These are phyloP conservation scores for Mustela lutreola DNA, from an alignment of 2,113 vertebrate species.

Conservation along the genomic window DNA sequence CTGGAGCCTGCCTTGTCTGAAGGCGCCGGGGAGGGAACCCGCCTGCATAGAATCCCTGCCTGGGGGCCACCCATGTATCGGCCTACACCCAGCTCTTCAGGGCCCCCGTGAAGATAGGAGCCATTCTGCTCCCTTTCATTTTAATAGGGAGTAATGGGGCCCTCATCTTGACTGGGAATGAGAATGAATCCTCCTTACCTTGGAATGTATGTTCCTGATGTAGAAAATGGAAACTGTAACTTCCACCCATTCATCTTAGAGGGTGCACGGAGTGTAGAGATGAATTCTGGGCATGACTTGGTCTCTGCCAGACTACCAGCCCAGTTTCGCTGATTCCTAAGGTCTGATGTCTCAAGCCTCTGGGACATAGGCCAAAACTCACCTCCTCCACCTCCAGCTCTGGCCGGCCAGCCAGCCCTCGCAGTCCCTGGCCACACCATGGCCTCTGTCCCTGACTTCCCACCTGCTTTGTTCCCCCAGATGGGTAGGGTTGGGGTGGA, in stretches of 20 bases:
- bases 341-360: background rate
- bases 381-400: background rate
- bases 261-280: background rate
- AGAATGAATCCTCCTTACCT: background rate
- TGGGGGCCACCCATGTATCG: background rate
- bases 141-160: background rate
- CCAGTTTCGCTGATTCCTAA: background rate
- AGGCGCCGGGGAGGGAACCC: background rate
- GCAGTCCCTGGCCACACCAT: background rate
- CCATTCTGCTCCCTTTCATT: background rate
- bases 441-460: background rate
- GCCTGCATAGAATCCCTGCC: background rate
- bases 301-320: background rate
- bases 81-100: background rate
- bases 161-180: background rate
- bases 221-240: background rate
- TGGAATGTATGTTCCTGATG: background rate
- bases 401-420: background rate
- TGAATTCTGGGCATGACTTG: background rate
- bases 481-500: background rate
- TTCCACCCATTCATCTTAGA: background rate
- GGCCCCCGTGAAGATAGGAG: background rate
- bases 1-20: slow-evolving; percentile 37
- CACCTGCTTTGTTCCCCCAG: background rate
- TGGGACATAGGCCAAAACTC: background rate